Base-by-base conservation (phyloP, 2,113 vertebrate species). In the Camelus dromedarius region DNA sequence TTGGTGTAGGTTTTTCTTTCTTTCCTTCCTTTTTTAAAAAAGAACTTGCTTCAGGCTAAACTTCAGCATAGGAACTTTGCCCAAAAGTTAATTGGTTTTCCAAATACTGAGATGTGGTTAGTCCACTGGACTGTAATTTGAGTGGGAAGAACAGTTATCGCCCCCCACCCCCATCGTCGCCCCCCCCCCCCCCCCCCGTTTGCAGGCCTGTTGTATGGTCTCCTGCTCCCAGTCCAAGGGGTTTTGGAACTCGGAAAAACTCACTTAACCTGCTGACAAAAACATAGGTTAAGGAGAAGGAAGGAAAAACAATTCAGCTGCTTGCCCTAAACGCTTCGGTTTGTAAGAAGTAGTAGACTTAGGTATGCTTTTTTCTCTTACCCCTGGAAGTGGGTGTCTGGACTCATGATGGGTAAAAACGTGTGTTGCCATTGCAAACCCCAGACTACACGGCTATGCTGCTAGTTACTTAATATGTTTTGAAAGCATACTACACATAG, bases 1-100 rank as follows among this genome's bases (percentile, higher is more conserved):
- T 88, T 62, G 72, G 60, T 35, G 58, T 30, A 72, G 70, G 24
- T 6, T 35, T 84, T n/a, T 5, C 0, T n/a, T 26, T 67, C 48
- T 77, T 46, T 96, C 22, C 9, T 93, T 67, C 7, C 22, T 32
- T 73, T 46, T 73, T 66, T 20, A 56, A 38, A 70, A 70, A 62
- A 76, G 60, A 81, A 80, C 58, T 96, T 89, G 84, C 96, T 96
- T 67, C 70, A 70, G 91, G 94, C 95, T 82, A 82, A 92, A 69
- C 60, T 92, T 72, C 80, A 82, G 79, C 62, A 10, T 13, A 72
- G 96, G 72, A 97, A 84, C 72, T 96, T 96, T 82, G 93, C 83
- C 97, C 93, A 50, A 75, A 96, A 96, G 94, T 93, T 96, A 96
- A 97, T 98, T 94, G 96, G 95, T 97, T 97, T 98, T 95, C 97